A percentile compares a stretch with the other conserved stretches of the same genome.
phyloP scores from a whole-genome alignment of 2,797 vertebrate species.

The Botia kubotai region DNA sequence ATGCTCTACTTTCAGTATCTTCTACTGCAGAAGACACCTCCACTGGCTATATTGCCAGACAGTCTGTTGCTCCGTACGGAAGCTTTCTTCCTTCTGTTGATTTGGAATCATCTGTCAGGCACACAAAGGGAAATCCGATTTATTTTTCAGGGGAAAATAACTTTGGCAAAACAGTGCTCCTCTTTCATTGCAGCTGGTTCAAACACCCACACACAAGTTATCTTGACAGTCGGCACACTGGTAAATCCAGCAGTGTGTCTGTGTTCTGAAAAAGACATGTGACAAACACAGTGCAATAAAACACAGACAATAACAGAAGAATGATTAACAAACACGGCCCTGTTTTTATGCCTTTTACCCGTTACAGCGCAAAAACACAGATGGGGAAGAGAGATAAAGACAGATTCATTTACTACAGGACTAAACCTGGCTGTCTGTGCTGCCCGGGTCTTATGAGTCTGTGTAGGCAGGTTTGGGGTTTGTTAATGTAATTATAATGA shows the following conservation, averaged over 20 bases:
- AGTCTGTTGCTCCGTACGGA: constrained; percentile 10
- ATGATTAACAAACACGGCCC: constrained; percentile 27
- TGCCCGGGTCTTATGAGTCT: constrained; percentile 35
- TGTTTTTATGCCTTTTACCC: constrained; percentile 11
- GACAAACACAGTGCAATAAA: constrained; percentile 22
- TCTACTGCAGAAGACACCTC: not conserved
- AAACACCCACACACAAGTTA: constrained; percentile 57
- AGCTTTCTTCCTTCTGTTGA: constrained; percentile 1
- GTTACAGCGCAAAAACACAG: constrained; percentile 20
- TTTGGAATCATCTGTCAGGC: constrained; percentile 26
- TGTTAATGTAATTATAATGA: constrained; percentile 53
- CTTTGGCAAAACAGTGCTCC: constrained; percentile 15
- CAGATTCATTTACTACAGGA: constrained; percentile 2
- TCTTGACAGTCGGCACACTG: constrained; percentile 51
- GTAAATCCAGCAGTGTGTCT: constrained; percentile 49
- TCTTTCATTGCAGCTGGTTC: constrained; percentile 41
- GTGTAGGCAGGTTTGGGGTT: constrained; percentile 48
- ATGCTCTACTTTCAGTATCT: not conserved
- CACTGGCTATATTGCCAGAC: not conserved
- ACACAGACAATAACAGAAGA: constrained; percentile 44
- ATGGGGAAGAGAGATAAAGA: constrained; percentile 5
- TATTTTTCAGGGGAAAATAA: constrained; percentile 18
- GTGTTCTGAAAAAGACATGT: constrained; percentile 14
- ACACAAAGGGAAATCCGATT: constrained; percentile 47
- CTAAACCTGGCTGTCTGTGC: constrained; percentile 33